phyloP scores from a whole-genome alignment of 2,888 invertebrate genomes.

The Galeopsomyia nigrocyanea region DNA sequence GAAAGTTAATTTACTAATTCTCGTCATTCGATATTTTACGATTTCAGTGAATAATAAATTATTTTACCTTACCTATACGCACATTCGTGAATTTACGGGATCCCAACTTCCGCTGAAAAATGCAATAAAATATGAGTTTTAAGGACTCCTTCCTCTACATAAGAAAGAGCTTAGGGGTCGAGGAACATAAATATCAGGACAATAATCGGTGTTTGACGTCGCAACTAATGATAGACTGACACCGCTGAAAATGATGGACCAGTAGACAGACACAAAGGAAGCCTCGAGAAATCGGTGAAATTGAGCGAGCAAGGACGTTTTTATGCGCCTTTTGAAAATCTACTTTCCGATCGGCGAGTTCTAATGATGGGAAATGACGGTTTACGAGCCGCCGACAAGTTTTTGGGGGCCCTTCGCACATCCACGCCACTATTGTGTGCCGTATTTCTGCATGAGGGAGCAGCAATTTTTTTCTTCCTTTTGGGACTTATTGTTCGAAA shows the following conservation, averaged over 20 bases:
- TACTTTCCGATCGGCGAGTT: constrained; percentile 60
- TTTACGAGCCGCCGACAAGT: constrained; percentile 58
- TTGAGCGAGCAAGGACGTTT: constrained; percentile 62
- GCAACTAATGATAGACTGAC: constrained; percentile 62
- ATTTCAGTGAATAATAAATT: too few species aligned
- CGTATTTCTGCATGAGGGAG: constrained; percentile 34
- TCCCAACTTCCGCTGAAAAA: too few species aligned
- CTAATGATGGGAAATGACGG: constrained; percentile 61
- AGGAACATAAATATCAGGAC: constrained; percentile 51
- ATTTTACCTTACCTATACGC: too few species aligned
- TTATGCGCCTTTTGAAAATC: constrained; percentile 57
- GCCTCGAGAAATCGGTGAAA: constrained; percentile 64
- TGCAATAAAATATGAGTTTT: constrained; percentile 33
- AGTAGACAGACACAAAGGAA: constrained; percentile 57
- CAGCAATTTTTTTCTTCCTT: constrained; percentile 13
- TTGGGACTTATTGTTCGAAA: constrained; percentile 41
- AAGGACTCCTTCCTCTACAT: constrained; percentile 41
- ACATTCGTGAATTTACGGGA: too few species aligned
- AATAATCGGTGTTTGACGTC: constrained; percentile 48
- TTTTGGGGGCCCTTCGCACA: constrained; percentile 41
- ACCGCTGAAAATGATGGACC: constrained; percentile 59
- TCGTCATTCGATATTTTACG: too few species aligned
- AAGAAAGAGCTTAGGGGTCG: constrained; percentile 26
- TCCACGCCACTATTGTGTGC: too few species aligned
- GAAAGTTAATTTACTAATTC: too few species aligned